Evolutionary conservation across 2,113 vertebrate species (phyloP).

Genomic region (Grammomys surdaster): DNA sequence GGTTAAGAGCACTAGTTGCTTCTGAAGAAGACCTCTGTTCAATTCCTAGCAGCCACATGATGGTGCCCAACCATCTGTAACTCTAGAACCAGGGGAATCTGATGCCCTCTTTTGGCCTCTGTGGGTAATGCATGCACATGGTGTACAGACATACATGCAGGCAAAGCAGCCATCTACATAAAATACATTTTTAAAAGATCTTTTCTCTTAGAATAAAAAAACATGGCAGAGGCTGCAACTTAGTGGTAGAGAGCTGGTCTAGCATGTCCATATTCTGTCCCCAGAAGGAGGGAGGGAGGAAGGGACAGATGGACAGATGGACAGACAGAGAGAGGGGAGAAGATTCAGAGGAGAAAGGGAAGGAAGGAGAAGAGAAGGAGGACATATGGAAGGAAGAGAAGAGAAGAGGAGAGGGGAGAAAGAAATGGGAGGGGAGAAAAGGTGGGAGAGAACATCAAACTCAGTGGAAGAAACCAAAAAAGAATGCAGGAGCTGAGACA

Average conservation of each 20-base stretch:
- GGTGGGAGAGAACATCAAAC: too few relatives aligned
- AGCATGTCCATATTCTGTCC: background rate
- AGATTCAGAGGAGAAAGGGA: too few relatives aligned
- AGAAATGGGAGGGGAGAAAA: too few relatives aligned
- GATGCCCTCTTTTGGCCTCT: background rate
- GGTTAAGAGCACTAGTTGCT: background rate
- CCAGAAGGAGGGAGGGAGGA: background rate
- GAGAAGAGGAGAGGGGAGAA: background rate
- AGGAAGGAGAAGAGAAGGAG: too few relatives aligned
- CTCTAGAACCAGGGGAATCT: background rate
- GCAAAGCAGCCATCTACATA: background rate
- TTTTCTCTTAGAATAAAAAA: background rate
- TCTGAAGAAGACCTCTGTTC: background rate
- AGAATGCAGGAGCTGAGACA: rapidly evolving
- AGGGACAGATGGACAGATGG: background rate
- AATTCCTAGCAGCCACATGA: background rate
- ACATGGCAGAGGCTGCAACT: background rate
- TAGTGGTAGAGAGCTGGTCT: background rate
- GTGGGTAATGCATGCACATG: background rate
- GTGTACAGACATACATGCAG: background rate
- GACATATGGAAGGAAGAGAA: background rate
- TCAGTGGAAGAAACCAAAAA: background rate
- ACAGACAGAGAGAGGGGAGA: too few relatives aligned
- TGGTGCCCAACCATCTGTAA: background rate
- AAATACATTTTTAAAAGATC: background rate